A percentile compares a stretch with the other conserved stretches of the same genome.
These are phyloP conservation scores for Drosophila rhopaloa DNA, from an alignment of 1,140 invertebrate species.

Conservation along the genomic window DNA sequence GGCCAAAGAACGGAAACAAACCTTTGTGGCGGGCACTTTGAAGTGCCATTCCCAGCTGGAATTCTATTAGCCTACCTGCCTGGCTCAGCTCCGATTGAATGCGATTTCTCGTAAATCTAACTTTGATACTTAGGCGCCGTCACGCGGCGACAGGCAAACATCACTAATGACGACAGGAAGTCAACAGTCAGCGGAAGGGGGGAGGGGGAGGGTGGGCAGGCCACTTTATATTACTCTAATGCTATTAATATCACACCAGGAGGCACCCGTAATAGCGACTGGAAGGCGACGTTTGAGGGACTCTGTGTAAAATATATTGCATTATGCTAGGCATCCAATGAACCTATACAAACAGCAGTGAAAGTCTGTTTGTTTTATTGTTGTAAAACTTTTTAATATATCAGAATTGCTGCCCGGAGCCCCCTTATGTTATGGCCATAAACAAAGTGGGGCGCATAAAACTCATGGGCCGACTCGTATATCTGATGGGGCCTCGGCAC, in stretches of 20 bases:
- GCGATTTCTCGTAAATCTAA: constrained; percentile 28
- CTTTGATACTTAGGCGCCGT: constrained; percentile 42
- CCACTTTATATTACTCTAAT: constrained; percentile 46
- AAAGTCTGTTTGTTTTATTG: constrained; percentile 46
- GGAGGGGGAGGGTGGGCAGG: background rate
- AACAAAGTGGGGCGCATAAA: constrained; percentile 47
- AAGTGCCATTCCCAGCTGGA: constrained; percentile 17
- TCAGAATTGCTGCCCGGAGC: constrained; percentile 20
- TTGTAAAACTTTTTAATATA: constrained; percentile 52
- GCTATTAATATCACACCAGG: constrained; percentile 44
- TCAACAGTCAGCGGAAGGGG: constrained; percentile 5
- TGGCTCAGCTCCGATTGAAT: constrained; percentile 11
- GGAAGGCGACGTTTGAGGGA: constrained; percentile 3
- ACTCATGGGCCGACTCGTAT: constrained; percentile 40
- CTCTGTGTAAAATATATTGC: constrained; percentile 39
- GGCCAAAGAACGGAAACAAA: constrained; percentile 1
- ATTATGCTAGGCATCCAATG: constrained; percentile 58
- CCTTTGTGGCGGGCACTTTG: constrained; percentile 12
- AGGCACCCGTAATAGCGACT: constrained; percentile 21
- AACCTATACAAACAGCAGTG: constrained; percentile 50
- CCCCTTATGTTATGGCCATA: constrained; percentile 13
- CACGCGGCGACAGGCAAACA: constrained; percentile 43
- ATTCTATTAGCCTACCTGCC: constrained; percentile 16
- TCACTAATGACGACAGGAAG: constrained; percentile 46
- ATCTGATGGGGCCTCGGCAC: constrained; percentile 42